These are phyloP conservation scores for Galerucella pusilla DNA, from an alignment of 2,888 invertebrate species.

Conservation along the genomic window DNA sequence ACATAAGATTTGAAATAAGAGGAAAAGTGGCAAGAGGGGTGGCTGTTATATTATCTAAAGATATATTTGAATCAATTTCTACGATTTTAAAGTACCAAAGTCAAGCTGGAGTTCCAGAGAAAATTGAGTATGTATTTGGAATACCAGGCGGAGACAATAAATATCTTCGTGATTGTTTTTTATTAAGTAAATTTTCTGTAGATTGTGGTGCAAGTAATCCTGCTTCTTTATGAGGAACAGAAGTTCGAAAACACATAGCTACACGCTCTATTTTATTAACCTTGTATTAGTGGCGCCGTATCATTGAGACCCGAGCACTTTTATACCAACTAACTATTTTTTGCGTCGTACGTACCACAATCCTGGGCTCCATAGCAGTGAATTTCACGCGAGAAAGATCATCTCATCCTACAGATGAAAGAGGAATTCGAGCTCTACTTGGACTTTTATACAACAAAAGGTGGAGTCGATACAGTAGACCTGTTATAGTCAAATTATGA, in stretches of 20 bases:
- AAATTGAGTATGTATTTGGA: constrained; percentile 40
- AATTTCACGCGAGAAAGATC: no score
- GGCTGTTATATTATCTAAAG: constrained; percentile 29
- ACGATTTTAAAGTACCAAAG: constrained; percentile 23
- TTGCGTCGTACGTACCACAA: neutral
- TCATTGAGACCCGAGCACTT: neutral
- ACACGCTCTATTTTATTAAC: constrained; percentile 43
- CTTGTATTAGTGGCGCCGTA: no score
- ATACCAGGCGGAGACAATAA: constrained; percentile 17
- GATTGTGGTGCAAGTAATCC: constrained; percentile 49
- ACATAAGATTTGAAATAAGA: constrained; percentile 25
- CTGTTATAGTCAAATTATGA: neutral
- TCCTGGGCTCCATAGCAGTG: no score
- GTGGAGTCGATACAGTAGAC: no score
- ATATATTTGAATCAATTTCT: constrained; percentile 22
- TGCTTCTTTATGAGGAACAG: constrained; percentile 41
- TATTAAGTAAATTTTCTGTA: constrained; percentile 46
- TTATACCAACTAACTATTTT: neutral
- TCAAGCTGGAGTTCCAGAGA: constrained; percentile 27
- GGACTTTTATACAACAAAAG: no score
- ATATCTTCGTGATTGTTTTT: constrained; percentile 47
- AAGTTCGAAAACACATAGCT: constrained; percentile 51
- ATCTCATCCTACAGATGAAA: no score
- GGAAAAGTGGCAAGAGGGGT: constrained; percentile 28
- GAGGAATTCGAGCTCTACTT: no score